Conservation (phyloP, 1,140 invertebrate species). For the Metaphire vulgaris region DNA sequence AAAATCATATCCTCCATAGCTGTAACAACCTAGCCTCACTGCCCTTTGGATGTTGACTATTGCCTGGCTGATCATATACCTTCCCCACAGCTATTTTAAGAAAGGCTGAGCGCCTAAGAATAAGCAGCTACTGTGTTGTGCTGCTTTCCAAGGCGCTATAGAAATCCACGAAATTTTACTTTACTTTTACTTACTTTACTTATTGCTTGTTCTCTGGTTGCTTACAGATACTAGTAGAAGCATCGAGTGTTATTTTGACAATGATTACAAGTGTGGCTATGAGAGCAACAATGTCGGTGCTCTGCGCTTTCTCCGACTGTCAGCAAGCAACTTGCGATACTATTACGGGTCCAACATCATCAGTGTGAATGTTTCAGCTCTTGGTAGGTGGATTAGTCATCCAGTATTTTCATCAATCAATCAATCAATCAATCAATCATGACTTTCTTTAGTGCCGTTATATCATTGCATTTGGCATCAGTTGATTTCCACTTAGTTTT, state of each 20-base stretch:
- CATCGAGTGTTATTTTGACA: slow-evolving; percentile 14
- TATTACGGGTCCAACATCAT: neutral
- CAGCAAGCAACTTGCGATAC: neutral
- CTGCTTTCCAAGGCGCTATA: too few relatives aligned
- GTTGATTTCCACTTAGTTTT: neutral
- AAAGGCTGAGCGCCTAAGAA: too few relatives aligned
- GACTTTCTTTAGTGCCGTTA: neutral
- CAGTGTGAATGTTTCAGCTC: neutral
- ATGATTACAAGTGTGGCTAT: slow-evolving; percentile 9
- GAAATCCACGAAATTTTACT: too few relatives aligned
- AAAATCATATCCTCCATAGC: too few relatives aligned
- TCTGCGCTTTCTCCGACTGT: neutral
- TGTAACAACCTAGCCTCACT: too few relatives aligned
- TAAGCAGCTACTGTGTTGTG: too few relatives aligned
- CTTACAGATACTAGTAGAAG: neutral
- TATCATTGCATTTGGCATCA: neutral
- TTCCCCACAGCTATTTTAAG: too few relatives aligned
- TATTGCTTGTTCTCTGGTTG: too few relatives aligned
- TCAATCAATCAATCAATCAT: slow-evolving; percentile 12
- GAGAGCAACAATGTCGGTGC: neutral
- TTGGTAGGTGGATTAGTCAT: neutral
- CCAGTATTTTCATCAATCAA: neutral
- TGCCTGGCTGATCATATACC: too few relatives aligned
- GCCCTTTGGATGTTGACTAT: too few relatives aligned
- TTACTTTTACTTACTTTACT: too few relatives aligned